Evolutionary conservation across 2,797 vertebrate genomes (phyloP), one percentile per base, ranked within the genome.

Genomic region (Cyprinodon diabolis): DNA sequence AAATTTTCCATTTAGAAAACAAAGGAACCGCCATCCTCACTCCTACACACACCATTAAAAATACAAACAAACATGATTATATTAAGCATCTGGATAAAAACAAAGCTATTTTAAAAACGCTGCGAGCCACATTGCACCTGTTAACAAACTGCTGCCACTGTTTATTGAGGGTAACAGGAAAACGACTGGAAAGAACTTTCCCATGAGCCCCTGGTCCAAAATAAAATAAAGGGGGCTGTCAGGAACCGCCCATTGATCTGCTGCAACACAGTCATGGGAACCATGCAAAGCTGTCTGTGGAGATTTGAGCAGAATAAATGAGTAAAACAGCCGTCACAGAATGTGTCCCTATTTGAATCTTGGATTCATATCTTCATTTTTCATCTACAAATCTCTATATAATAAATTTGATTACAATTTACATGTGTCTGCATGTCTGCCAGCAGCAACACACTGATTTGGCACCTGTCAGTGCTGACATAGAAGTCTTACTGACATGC

Each of bases 201-300:
- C 94, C 95, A 95, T 95, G 95, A 95, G 94, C 90, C 92, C 91
- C 84, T 84, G 83, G 89, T 93, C 91, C 87, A 94, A 95, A 95
- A 94, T 94, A 95, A 95, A 90, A 88, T 81, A 72, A 77, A 75
- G 56, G 86, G 88, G 86, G 83, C 82, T 90, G 89, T 86, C 87
- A 89, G 90, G 86, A 89, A 87, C 90, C 89, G 80, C 93, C 93
- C 92, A 89, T 82, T 43, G 63, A 87, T 69, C 83, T 90, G 86
- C 81, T 90, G 90, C 81, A 86, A 88, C 89, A 87, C 88, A 86
- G 92, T 93, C 94, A 94, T 96, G 95, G 94, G 95, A 96, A 95
- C 94, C 86, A 75, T 83, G 87, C 83, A 84, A 19, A 90, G 78
- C 89, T 83, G 92, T 91, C 93, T 92, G 91, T 79, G 83, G 77